Conservation (phyloP, 2,888 invertebrate genomes). For the Tenthredo scrophulariae region DNA sequence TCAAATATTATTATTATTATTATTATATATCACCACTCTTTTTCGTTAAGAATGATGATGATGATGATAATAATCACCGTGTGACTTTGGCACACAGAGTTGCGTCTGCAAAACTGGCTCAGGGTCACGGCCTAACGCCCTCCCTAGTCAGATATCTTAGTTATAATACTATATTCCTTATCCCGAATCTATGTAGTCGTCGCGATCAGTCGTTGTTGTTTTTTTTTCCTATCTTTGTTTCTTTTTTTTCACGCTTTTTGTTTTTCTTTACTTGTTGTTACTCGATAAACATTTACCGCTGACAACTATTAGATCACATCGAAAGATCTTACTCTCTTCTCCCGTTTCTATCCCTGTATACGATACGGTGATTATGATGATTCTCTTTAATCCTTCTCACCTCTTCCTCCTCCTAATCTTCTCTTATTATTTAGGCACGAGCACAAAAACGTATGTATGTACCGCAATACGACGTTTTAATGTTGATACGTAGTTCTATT, state of each 20-base stretch:
- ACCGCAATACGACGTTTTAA: background rate
- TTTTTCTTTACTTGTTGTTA: background rate
- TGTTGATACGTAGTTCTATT: constrained; percentile 17
- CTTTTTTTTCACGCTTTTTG: background rate
- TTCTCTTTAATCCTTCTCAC: background rate
- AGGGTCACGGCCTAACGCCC: constrained; percentile 62
- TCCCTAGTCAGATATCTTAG: constrained; percentile 55
- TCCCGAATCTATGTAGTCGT: constrained; percentile 7
- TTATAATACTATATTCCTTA: constrained; percentile 5
- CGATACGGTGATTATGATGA: constrained; percentile 9
- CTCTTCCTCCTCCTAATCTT: background rate
- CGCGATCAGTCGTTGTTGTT: background rate
- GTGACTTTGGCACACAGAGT: constrained; percentile 46
- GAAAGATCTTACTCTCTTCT: constrained; percentile 13
- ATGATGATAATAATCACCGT: constrained; percentile 25
- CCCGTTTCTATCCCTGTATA: background rate
- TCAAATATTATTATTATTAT: background rate
- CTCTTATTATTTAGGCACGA: constrained; percentile 2
- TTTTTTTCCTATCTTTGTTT: background rate
- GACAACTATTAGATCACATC: constrained; percentile 26
- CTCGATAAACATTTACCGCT: constrained; percentile 46
- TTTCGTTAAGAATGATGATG: background rate
- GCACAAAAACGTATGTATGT: background rate
- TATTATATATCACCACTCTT: background rate
- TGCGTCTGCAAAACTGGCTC: constrained; percentile 56